phyloP scores from a whole-genome alignment of 2,797 vertebrate species.

The Galagoides demidoff region DNA sequence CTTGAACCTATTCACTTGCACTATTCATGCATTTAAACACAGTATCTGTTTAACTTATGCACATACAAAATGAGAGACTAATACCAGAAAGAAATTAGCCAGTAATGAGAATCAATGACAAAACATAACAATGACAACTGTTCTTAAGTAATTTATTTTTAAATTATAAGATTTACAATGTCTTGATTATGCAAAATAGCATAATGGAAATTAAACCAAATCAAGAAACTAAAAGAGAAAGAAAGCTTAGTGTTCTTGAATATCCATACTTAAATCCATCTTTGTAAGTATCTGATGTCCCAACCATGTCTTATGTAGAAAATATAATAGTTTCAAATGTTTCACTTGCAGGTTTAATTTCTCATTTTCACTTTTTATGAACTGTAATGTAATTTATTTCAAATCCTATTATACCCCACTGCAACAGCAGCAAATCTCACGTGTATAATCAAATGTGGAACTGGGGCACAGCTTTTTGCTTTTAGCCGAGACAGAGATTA shows the following conservation, averaged over 20 bases:
- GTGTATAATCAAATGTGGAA: slow-evolving; percentile 82
- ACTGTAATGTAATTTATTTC: slow-evolving; percentile 77
- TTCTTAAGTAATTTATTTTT: slow-evolving; percentile 87
- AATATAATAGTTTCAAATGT: slow-evolving; percentile 73
- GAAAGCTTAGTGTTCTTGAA: slow-evolving; percentile 82
- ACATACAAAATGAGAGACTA: slow-evolving; percentile 69
- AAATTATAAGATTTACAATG: slow-evolving; percentile 89
- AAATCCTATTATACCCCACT: slow-evolving; percentile 81
- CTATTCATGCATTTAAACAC: slow-evolving; percentile 55
- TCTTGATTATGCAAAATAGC: slow-evolving; percentile 90
- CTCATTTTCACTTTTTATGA: slow-evolving; percentile 77
- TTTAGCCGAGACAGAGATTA: slow-evolving; percentile 81
- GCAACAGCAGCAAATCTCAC: slow-evolving; percentile 77
- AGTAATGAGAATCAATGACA: slow-evolving; percentile 81
- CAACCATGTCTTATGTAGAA: slow-evolving; percentile 51
- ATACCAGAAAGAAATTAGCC: slow-evolving; percentile 73
- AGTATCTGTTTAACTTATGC: slow-evolving; percentile 33
- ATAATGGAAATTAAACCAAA: slow-evolving; percentile 86
- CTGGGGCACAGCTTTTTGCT: slow-evolving; percentile 78
- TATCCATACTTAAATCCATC: slow-evolving; percentile 77
- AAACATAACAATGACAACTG: slow-evolving; percentile 80
- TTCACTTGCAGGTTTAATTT: slow-evolving; percentile 80
- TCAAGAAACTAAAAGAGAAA: slow-evolving; percentile 83
- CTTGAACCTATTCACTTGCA: slow-evolving; percentile 32
- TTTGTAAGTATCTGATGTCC: slow-evolving; percentile 74